Conservation (phyloP, 2,113 vertebrate species). For the Ardeotis arabs region DNA sequence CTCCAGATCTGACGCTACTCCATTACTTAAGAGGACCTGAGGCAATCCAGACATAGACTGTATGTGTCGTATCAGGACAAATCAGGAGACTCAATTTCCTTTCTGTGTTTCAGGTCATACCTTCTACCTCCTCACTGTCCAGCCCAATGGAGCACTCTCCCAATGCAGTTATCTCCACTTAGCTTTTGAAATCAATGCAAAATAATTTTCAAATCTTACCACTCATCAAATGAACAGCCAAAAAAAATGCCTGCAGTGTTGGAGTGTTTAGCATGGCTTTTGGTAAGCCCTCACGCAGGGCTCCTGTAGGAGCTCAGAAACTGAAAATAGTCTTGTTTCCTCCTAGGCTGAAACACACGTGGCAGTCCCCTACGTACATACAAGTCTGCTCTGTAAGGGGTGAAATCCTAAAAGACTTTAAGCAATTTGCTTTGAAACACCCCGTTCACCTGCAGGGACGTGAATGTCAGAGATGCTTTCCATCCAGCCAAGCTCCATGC, state of each 20-base stretch:
- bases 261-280: not conserved
- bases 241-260: accelerated
- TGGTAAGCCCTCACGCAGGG: not conserved
- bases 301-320: not conserved
- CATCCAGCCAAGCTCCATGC: not conserved
- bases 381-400: not conserved
- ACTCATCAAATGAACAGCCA: not conserved
- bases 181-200: not conserved
- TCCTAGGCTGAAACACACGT: not conserved
- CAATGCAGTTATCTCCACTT: not conserved
- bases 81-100: not conserved
- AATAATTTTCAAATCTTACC: not conserved
- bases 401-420: not conserved
- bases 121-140: not conserved
- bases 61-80: not conserved
- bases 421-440: not conserved
- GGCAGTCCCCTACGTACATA: accelerated
- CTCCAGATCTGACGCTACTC: not conserved
- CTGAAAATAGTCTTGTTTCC: not conserved
- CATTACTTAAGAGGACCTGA: not conserved
- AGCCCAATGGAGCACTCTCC: not conserved
- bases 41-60: not conserved
- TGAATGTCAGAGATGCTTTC: not conserved
- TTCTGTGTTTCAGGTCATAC: not conserved
- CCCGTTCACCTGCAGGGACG: not conserved